These are phyloP conservation scores for Hyposoter dolosus DNA, from an alignment of 2,888 invertebrate genomes.

Conservation along the genomic window DNA sequence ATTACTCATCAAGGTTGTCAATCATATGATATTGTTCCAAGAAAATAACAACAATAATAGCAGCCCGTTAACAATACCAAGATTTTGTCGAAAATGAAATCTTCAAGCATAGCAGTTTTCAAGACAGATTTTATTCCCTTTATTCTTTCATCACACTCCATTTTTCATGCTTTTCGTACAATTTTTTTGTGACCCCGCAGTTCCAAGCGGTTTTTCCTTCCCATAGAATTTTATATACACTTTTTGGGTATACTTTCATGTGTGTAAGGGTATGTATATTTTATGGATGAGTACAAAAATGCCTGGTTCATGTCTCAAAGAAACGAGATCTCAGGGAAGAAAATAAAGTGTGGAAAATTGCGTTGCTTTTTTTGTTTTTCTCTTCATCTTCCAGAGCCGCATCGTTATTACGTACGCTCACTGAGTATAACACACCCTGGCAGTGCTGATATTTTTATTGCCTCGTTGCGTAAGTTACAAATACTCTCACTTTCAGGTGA, in stretches of 20 bases:
- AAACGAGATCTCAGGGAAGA: constrained; percentile 17
- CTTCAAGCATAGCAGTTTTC: neutral
- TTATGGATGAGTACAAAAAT: neutral
- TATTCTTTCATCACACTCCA: constrained; percentile 7
- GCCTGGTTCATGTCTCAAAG: constrained; percentile 1
- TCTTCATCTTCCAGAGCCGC: neutral
- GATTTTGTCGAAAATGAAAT: neutral
- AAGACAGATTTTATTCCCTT: constrained; percentile 1
- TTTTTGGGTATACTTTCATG: neutral
- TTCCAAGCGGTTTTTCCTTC: neutral
- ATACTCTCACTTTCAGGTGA: neutral
- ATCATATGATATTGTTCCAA: neutral
- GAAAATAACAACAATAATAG: neutral
- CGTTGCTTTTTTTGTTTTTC: neutral
- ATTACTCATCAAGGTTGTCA: neutral
- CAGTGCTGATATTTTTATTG: constrained; percentile 16
- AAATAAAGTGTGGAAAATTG: constrained; percentile 23
- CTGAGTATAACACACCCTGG: constrained; percentile 8
- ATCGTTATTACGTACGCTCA: constrained; percentile 40
- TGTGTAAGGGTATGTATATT: neutral
- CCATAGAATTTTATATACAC: neutral
- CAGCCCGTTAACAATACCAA: neutral
- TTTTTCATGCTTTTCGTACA: neutral
- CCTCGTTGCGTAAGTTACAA: neutral
- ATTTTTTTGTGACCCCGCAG: neutral